Evolutionary conservation across 1,140 invertebrate genomes (phyloP), one percentile per base, ranked within the genome.

Genomic region (Macrobrachium rosenbergii): DNA sequence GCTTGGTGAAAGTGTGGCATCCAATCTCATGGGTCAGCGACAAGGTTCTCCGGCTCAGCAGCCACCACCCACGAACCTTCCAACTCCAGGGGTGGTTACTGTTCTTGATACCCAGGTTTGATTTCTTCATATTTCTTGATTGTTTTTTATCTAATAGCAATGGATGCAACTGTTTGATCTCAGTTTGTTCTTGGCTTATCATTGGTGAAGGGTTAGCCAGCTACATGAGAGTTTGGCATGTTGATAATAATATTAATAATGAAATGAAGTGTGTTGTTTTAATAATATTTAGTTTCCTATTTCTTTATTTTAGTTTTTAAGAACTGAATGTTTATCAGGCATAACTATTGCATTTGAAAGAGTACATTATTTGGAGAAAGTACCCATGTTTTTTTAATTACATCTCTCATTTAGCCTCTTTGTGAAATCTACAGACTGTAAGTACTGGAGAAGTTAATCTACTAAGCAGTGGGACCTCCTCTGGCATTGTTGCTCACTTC

Each of bases 1-100:
- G 77, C 93, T 99, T 84, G 96, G 98, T n/a, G 98, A 99, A 92
- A 97, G 96, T 52, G 96, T 99, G 19, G 97, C 97, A 0, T 97
- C 95, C 87, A 98, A 96, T 91, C 93, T 98, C 23, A 96, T 96
- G 0, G 96, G 96, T 19, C 28, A 92, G 90, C 83, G 91, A 91
- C 83, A 73, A 86, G 23, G 90, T 90, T 43, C 86, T 82, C 43
- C 73, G 82, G 37, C 82, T 84, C 63, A 91, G 89, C 86, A 73
- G 69, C 52, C 79, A 19, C 37, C 73, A 63, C 86, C 81, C 58
- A 63, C n/a, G 5, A 82, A 92, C 92, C 23, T 93, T 82, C 93
- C 94, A 87, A 91, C 91, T 80, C 95, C 97, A 14, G 97, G 97
- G 2, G 94, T 98, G 59, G 94, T 98, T 17, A 98, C 97, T 79